These are phyloP conservation scores for Indicator maculatus DNA, from an alignment of 2,113 vertebrate genomes.

Conservation along the genomic window DNA sequence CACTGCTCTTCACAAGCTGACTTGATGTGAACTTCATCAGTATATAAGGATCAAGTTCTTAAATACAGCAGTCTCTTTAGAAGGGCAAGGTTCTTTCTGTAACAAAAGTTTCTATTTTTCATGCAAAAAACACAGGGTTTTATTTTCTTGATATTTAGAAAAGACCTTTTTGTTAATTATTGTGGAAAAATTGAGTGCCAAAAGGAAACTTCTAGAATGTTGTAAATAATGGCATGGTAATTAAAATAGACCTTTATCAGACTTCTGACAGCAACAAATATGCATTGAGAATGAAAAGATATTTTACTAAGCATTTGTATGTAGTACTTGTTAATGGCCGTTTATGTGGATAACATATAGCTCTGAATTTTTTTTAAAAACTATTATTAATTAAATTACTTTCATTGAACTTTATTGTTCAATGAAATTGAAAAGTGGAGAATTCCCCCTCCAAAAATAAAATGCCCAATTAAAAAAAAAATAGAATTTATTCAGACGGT, in stretches of 20 bases:
- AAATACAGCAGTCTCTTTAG: background rate
- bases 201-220: background rate
- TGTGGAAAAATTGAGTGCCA: background rate
- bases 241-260: background rate
- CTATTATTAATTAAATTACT: background rate
- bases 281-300: background rate
- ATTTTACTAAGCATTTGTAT: background rate
- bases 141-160: background rate
- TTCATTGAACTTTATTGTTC: background rate
- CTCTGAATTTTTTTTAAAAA: background rate
- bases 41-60: background rate
- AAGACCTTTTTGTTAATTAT: background rate
- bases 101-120: background rate
- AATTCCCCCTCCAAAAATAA: background rate
- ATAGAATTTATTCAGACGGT: background rate
- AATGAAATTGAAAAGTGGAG: fast-evolving
- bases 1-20: background rate
- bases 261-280: background rate
- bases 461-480: background rate
- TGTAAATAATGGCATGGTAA: background rate
- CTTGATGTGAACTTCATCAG: background rate
- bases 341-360: background rate
- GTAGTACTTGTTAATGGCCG: background rate
- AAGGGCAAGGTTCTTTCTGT: background rate
- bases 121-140: background rate